These are phyloP conservation scores for Drosophila simulans DNA, from an alignment of 1,140 invertebrate genomes.

Conservation along the genomic window DNA sequence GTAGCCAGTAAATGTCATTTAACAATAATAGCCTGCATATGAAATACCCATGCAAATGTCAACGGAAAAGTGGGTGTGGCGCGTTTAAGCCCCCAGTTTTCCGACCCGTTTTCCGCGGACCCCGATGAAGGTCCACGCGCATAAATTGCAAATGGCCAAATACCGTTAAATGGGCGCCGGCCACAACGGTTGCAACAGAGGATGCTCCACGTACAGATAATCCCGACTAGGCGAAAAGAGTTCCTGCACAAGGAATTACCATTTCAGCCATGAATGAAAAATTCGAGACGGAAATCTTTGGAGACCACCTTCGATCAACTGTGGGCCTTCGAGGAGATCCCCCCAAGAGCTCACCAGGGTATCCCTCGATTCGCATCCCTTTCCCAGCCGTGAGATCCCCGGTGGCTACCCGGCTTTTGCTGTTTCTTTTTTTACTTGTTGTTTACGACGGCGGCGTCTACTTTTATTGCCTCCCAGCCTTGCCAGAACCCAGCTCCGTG, in stretches of 20 bases:
- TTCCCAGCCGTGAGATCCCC: not conserved
- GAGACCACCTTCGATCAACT: not conserved
- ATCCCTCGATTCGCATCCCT: conserved; percentile 12
- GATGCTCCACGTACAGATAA: conserved; percentile 8
- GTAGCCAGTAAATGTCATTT: conserved; percentile 57
- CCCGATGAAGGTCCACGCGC: conserved; percentile 28
- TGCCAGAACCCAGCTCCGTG: no score
- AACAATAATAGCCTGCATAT: conserved; percentile 67
- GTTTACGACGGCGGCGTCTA: conserved; percentile 49
- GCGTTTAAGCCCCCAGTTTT: not conserved
- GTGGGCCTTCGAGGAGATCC: not conserved
- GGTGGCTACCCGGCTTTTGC: not conserved
- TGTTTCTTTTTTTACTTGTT: conserved; percentile 14
- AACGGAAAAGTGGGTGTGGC: not conserved
- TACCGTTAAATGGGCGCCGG: conserved; percentile 72
- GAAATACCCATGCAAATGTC: conserved; percentile 45
- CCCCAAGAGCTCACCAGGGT: conserved; percentile 6
- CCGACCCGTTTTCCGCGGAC: not conserved
- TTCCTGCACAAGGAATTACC: not conserved
- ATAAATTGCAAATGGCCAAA: conserved; percentile 79
- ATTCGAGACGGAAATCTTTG: not conserved
- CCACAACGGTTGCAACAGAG: conserved; percentile 41
- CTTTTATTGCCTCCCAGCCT: conserved; percentile 67
- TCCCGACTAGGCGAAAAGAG: not conserved
- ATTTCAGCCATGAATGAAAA: no score